These are phyloP conservation scores for Mycetomoellerius zeteki DNA, from an alignment of 1,140 invertebrate species.

Conservation along the genomic window DNA sequence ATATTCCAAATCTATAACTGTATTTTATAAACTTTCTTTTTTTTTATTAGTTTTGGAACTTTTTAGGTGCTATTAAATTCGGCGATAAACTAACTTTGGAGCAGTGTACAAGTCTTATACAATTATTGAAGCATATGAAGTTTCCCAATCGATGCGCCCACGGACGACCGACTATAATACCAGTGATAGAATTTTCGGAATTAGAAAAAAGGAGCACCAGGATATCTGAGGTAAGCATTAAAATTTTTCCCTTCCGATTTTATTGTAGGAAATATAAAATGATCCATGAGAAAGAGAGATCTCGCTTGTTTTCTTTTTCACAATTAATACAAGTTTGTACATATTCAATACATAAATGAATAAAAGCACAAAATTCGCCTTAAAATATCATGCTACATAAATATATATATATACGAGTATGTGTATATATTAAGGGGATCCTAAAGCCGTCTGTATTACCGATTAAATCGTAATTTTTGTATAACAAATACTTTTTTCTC, in stretches of 20 bases:
- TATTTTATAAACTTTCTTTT: not conserved
- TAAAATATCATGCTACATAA: constrained; percentile 1
- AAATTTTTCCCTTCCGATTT: not conserved
- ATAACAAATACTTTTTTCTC: no score
- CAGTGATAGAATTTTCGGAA: constrained; percentile 81
- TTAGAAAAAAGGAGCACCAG: constrained; percentile 59
- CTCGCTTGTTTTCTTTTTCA: not conserved
- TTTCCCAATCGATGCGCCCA: constrained; percentile 85
- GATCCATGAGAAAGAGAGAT: not conserved
- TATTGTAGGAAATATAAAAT: constrained; percentile 7
- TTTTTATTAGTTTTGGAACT: not conserved
- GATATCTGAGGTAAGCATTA: constrained; percentile 3
- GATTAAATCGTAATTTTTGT: no score
- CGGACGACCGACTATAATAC: constrained; percentile 84
- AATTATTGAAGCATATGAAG: constrained; percentile 79
- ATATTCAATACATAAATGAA: not conserved
- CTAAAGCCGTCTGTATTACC: no score
- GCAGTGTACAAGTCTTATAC: constrained; percentile 80
- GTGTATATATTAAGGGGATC: no score
- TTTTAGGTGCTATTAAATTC: constrained; percentile 78
- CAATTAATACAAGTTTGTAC: constrained; percentile 6
- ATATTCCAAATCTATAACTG: not conserved
- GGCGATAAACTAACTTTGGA: constrained; percentile 80
- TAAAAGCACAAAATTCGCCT: not conserved
- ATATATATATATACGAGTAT: no score